These are phyloP conservation scores for Hycleus phaleratus DNA, from an alignment of 1,140 invertebrate genomes.

Conservation along the genomic window DNA sequence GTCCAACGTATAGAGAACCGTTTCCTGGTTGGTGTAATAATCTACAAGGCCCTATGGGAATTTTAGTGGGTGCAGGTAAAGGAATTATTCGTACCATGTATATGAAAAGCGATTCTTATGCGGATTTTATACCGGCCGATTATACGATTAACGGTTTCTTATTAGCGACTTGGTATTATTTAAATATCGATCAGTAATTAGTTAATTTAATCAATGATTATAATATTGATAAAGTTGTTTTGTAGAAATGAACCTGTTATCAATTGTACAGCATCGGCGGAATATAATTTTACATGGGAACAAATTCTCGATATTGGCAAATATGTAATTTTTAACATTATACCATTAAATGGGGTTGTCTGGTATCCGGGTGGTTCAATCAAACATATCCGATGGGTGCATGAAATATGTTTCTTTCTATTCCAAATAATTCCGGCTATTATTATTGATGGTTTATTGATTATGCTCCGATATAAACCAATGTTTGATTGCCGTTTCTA, in stretches of 20 bases:
- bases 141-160: constrained; percentile 68
- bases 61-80: constrained; percentile 71
- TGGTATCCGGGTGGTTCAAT: constrained; percentile 85
- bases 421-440: constrained; percentile 82
- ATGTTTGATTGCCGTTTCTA: constrained; percentile 51
- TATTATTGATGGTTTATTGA: constrained; percentile 65
- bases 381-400: constrained; percentile 66
- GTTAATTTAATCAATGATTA: neutral
- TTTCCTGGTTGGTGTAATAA: constrained; percentile 89
- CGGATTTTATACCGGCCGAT: constrained; percentile 82
- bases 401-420: constrained; percentile 70
- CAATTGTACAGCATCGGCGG: constrained; percentile 61
- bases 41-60: constrained; percentile 77
- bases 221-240: neutral
- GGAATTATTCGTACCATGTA: constrained; percentile 79
- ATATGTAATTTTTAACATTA: constrained; percentile 57
- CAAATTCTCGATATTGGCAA: constrained; percentile 77
- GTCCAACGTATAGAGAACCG: constrained; percentile 68
- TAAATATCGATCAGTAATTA: constrained; percentile 17
- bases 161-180: constrained; percentile 43
- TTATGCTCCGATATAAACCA: constrained; percentile 72
- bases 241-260: constrained; percentile 44
- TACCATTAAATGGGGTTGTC: constrained; percentile 67
- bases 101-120: constrained; percentile 65
- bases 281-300: constrained; percentile 71